Conservation (phyloP, 1,140 invertebrate species). For the Littorina saxatilis region DNA sequence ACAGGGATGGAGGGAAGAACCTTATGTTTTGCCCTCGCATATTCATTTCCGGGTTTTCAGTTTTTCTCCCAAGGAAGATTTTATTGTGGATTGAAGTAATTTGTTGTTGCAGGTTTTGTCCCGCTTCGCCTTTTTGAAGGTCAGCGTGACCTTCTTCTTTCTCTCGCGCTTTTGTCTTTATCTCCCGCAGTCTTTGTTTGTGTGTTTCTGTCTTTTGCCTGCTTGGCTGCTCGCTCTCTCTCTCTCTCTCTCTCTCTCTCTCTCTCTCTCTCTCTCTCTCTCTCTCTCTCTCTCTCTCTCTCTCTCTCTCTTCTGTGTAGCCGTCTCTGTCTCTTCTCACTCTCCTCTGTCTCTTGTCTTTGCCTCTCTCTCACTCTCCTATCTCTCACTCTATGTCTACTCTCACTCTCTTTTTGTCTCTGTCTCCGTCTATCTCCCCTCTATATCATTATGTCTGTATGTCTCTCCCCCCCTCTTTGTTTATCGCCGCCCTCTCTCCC, state of each 20-base stretch:
- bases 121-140: background rate
- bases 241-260: slow-evolving; percentile 6
- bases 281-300: background rate
- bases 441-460: background rate
- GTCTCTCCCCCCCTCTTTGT: background rate
- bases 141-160: background rate
- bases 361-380: slow-evolving; percentile 2
- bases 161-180: too few relatives aligned
- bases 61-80: background rate
- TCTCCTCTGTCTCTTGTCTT: background rate
- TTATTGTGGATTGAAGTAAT: background rate
- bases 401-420: background rate
- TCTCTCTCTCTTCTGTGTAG: too few relatives aligned
- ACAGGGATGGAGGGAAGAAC: too few relatives aligned
- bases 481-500: background rate
- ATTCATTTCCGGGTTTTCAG: slow-evolving; percentile 1
- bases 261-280: background rate
- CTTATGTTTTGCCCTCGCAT: too few relatives aligned
- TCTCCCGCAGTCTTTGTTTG: background rate
- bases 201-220: background rate
- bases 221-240: too few relatives aligned
- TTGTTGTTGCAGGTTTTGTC: background rate
- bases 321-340: background rate
- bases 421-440: background rate
- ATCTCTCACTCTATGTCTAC: background rate